Conservation (phyloP, 2,797 vertebrate species). For the Cryptoprocta ferox region DNA sequence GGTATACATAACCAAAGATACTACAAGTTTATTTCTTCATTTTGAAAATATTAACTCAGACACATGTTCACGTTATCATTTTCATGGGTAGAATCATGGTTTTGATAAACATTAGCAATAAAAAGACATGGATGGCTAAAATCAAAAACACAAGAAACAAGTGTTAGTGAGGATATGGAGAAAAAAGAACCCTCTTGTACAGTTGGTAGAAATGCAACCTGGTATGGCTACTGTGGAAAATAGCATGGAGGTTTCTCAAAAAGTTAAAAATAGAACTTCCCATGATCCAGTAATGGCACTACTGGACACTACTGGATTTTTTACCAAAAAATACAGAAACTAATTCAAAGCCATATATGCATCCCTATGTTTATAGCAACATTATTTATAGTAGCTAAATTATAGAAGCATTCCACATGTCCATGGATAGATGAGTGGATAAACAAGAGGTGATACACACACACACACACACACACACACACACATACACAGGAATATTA, state of each 20-base stretch:
- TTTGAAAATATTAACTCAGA: constrained; percentile 17
- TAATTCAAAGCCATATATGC: background rate
- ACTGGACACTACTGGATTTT: background rate
- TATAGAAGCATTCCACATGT: background rate
- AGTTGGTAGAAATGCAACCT: background rate
- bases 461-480: background rate
- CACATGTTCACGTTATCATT: background rate
- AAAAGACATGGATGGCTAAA: background rate
- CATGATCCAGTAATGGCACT: background rate
- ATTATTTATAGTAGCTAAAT: background rate
- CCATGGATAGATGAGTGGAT: background rate
- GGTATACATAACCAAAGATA: background rate
- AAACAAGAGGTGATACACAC: background rate
- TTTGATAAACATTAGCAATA: background rate
- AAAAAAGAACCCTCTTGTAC: background rate
- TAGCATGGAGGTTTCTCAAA: background rate
- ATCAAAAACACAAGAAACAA: background rate
- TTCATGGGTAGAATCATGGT: background rate
- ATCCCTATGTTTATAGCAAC: background rate
- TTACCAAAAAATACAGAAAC: background rate
- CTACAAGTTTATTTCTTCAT: background rate
- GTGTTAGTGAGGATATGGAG: background rate
- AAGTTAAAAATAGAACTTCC: background rate
- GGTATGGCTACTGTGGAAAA: background rate
- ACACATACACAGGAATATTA: background rate